Percentiles rank a stretch among this genome's conserved stretches.
Evolutionary conservation across 1,140 invertebrate genomes (phyloP).

Genomic region (Eurosta solidaginis): DNA sequence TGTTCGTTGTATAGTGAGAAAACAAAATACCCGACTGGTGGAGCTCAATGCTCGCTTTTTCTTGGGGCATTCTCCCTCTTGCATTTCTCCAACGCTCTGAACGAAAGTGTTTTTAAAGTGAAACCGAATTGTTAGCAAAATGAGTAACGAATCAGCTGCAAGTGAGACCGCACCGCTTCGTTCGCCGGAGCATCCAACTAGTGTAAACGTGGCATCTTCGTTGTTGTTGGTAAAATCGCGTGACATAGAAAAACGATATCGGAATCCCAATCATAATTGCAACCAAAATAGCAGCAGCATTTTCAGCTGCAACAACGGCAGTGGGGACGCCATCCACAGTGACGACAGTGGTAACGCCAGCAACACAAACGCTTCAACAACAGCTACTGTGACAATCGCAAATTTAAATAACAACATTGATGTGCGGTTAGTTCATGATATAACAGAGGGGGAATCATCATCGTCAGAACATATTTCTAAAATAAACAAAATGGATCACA

Average conservation of each 20-base stretch:
- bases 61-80: not conserved
- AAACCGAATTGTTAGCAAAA: conserved; percentile 32
- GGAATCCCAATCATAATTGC: conserved; percentile 6
- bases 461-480: not conserved
- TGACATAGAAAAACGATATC: conserved; percentile 42
- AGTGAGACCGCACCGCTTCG: conserved; percentile 55
- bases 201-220: conserved; percentile 29
- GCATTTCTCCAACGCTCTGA: not conserved
- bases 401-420: conserved; percentile 38
- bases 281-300: conserved; percentile 4
- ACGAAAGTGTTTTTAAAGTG: not conserved
- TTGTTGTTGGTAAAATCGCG: conserved; percentile 8
- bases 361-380: not conserved
- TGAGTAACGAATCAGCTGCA: conserved; percentile 53
- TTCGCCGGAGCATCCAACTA: conserved; percentile 40
- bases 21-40: not conserved
- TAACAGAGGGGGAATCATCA: conserved; percentile 32
- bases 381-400: conserved; percentile 19
- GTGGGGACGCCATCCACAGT: not conserved
- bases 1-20: not conserved
- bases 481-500: conserved; percentile 50
- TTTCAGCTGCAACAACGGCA: conserved; percentile 20
- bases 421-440: conserved; percentile 35
- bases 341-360: conserved; percentile 4
- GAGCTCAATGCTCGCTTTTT: conserved; percentile 4